Evolutionary conservation across 2,888 invertebrate genomes (phyloP).

Genomic region (Megaustenia siamemsis): DNA sequence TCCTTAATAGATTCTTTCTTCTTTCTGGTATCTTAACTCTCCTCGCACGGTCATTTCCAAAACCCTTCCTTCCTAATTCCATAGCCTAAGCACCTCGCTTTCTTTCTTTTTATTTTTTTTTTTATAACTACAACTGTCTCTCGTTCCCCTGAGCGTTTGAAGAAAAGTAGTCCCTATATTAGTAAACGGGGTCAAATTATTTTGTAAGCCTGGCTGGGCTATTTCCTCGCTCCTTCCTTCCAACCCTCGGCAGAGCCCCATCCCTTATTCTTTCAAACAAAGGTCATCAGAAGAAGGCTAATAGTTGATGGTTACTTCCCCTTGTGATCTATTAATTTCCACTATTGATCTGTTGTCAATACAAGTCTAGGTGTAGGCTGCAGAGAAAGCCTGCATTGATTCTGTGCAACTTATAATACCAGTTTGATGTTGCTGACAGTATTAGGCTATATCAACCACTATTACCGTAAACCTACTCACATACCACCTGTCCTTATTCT

Average conservation of each 20-base stretch:
- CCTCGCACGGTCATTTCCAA: not conserved
- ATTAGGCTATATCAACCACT: slow-evolving; percentile 29
- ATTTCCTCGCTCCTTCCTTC: slow-evolving; percentile 51
- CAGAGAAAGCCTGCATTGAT: slow-evolving; percentile 44
- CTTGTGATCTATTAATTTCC: slow-evolving; percentile 53
- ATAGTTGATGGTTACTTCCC: slow-evolving; percentile 53
- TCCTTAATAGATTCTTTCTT: not conserved
- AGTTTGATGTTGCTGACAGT: slow-evolving; percentile 46
- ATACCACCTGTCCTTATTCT: slow-evolving; percentile 32
- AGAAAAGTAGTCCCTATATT: slow-evolving; percentile 53
- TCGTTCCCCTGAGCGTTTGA: slow-evolving; percentile 34
- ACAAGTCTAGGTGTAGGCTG: slow-evolving; percentile 41
- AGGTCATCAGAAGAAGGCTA: slow-evolving; percentile 50
- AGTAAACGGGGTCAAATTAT: slow-evolving; percentile 47
- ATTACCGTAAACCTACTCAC: slow-evolving; percentile 40
- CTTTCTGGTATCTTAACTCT: not conserved
- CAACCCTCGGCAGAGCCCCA: slow-evolving; percentile 44
- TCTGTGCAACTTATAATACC: slow-evolving; percentile 31
- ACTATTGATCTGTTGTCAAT: slow-evolving; percentile 52
- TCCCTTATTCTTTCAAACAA: slow-evolving; percentile 49
- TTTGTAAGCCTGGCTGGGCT: slow-evolving; percentile 43
- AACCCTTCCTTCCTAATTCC: not conserved
- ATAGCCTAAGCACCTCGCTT: slow-evolving; percentile 6
- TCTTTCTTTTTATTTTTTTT: no score
- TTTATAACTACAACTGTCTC: slow-evolving; percentile 24